Conservation (phyloP, 2,888 invertebrate species). For the Lydus trimaculatus region DNA sequence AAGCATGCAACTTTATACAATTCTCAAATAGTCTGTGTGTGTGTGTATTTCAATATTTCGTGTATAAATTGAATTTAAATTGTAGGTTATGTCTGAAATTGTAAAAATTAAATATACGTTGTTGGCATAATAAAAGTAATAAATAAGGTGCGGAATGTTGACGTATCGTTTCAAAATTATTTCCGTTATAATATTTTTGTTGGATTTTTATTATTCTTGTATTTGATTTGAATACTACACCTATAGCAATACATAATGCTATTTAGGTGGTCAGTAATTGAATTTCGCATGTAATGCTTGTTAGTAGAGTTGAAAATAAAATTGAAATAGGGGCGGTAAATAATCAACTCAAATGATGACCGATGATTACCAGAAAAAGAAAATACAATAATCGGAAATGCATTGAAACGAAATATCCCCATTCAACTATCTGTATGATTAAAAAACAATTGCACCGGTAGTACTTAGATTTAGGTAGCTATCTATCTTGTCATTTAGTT, state of each 20-base stretch:
- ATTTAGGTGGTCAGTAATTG: constrained; percentile 24
- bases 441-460: constrained; percentile 41
- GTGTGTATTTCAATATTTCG: constrained; percentile 38
- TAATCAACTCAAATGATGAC: not conserved
- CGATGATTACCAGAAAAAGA: constrained; percentile 20
- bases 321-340: not conserved
- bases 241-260: not conserved
- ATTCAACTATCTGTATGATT: constrained; percentile 34
- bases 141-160: constrained; percentile 43
- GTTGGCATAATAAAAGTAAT: constrained; percentile 32
- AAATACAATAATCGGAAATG: constrained; percentile 35
- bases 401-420: constrained; percentile 25
- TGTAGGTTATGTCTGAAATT: constrained; percentile 35
- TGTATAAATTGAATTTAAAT: constrained; percentile 48
- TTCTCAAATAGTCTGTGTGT: constrained; percentile 39
- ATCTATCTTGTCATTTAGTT: not conserved
- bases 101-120: constrained; percentile 29
- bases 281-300: constrained; percentile 30
- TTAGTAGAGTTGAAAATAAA: constrained; percentile 18
- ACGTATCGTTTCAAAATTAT: constrained; percentile 48
- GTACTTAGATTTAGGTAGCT: not conserved
- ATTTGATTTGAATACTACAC: not conserved
- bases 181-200: constrained; percentile 43
- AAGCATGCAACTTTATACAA: constrained; percentile 28
- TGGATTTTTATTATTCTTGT: not conserved